Conservation (phyloP, 1,140 invertebrate genomes). For the Drosophila malerkotliana region DNA sequence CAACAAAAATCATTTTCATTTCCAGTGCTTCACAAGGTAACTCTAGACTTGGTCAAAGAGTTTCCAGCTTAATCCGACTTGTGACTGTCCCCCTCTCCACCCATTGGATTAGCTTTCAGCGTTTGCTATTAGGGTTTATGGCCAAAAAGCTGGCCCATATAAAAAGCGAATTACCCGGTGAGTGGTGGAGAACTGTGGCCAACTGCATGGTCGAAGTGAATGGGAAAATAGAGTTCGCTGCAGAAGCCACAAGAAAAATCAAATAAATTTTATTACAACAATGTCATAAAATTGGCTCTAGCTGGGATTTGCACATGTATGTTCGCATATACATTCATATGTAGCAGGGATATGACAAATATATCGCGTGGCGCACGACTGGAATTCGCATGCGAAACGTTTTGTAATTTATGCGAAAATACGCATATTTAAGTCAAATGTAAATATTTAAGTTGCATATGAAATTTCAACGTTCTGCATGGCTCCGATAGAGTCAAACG, state of each 20-base stretch:
- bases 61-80: slow-evolving; percentile 25
- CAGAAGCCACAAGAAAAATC: slow-evolving; percentile 67
- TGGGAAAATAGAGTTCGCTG: slow-evolving; percentile 25
- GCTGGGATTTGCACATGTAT: slow-evolving; percentile 18
- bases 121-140: slow-evolving; percentile 71
- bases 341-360: slow-evolving; percentile 27
- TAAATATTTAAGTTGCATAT: slow-evolving; percentile 79
- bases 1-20: slow-evolving; percentile 40
- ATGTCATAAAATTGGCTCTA: slow-evolving; percentile 66
- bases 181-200: slow-evolving; percentile 2
- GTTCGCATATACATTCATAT: not conserved
- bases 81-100: slow-evolving; percentile 19
- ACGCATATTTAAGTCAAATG: slow-evolving; percentile 76
- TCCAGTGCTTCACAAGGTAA: slow-evolving; percentile 35
- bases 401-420: slow-evolving; percentile 78
- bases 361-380: slow-evolving; percentile 63
- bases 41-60: slow-evolving; percentile 40
- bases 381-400: slow-evolving; percentile 56
- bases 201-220: slow-evolving; percentile 25
- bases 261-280: slow-evolving; percentile 78
- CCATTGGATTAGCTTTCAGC: slow-evolving; percentile 33
- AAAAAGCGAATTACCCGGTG: slow-evolving; percentile 60
- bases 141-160: slow-evolving; percentile 59
- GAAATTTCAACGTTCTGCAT: slow-evolving; percentile 68
- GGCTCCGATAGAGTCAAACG: slow-evolving; percentile 64